phyloP scores from a whole-genome alignment of 2,113 vertebrate species.

The Sarotherodon lohbergeri region DNA sequence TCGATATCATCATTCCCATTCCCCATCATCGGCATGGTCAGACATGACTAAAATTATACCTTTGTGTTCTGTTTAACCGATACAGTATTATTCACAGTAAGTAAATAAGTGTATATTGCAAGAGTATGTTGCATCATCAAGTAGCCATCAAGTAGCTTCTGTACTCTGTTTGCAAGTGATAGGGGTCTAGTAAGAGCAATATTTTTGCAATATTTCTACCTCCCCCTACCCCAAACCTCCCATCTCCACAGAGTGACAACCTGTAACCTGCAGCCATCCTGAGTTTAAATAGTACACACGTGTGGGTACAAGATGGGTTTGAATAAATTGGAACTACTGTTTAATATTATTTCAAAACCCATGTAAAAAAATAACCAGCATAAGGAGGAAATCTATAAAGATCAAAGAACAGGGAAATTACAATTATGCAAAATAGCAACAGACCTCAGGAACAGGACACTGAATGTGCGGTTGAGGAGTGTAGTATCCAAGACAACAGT shows the following conservation, averaged over 20 bases:
- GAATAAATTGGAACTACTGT: background rate
- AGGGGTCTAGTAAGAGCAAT: background rate
- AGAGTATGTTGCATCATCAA: background rate
- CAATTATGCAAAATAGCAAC: background rate
- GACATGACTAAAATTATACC: background rate
- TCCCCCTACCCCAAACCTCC: background rate
- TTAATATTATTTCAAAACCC: background rate
- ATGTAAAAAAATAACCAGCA: background rate
- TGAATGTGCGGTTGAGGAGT: background rate
- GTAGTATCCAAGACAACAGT: background rate
- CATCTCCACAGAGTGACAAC: background rate
- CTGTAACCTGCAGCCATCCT: background rate
- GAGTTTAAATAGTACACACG: background rate
- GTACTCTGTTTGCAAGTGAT: background rate
- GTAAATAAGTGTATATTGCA: background rate
- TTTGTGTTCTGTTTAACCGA: background rate
- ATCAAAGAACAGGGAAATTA: background rate
- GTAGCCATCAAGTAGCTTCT: background rate
- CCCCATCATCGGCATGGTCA: background rate
- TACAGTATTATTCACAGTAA: background rate
- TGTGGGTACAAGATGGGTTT: background rate
- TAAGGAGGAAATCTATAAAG: background rate
- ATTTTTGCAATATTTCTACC: background rate
- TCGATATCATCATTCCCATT: background rate
- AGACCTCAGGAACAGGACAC: background rate